Evolutionary conservation across 2,888 invertebrate genomes (phyloP).

Genomic region (Brachypterus glaber): DNA sequence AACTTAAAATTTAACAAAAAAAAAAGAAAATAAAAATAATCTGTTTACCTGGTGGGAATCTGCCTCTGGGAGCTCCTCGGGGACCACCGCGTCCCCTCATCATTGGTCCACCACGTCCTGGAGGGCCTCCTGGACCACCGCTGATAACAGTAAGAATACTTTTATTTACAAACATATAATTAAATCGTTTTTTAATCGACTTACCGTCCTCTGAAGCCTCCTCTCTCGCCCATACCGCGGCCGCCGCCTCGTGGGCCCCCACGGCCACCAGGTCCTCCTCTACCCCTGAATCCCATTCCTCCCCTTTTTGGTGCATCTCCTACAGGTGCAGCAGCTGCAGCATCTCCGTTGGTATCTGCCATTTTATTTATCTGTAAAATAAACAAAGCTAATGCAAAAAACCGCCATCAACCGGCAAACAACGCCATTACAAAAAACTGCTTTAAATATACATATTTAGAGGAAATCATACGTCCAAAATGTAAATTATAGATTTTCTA

Average conservation of each 20-base stretch:
- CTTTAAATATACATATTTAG: too few species aligned
- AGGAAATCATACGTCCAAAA: too few species aligned
- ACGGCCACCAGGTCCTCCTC: slow-evolving; percentile 16
- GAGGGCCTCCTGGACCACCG: slow-evolving; percentile 27
- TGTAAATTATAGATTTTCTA: too few species aligned
- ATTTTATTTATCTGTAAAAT: too few species aligned
- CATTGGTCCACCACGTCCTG: slow-evolving; percentile 27
- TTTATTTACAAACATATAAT: background rate
- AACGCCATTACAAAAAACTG: background rate
- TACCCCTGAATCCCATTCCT: slow-evolving; percentile 15
- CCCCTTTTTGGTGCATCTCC: too few species aligned
- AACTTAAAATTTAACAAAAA: too few species aligned
- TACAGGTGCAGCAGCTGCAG: slow-evolving; percentile 8
- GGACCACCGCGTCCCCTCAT: slow-evolving; percentile 27
- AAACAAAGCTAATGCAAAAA: background rate
- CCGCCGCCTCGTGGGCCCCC: slow-evolving; percentile 21
- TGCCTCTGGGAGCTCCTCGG: slow-evolving; percentile 23
- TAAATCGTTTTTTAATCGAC: slow-evolving; percentile 5
- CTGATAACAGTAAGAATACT: slow-evolving; percentile 15
- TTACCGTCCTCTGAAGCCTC: slow-evolving; percentile 26
- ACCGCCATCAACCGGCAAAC: too few species aligned
- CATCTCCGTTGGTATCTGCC: slow-evolving; percentile 16
- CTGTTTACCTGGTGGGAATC: slow-evolving; percentile 24
- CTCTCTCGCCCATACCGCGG: slow-evolving; percentile 20
- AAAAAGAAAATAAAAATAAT: too few species aligned